Conservation (phyloP, 2,888 invertebrate species). For the Polyommatus iphigenia region DNA sequence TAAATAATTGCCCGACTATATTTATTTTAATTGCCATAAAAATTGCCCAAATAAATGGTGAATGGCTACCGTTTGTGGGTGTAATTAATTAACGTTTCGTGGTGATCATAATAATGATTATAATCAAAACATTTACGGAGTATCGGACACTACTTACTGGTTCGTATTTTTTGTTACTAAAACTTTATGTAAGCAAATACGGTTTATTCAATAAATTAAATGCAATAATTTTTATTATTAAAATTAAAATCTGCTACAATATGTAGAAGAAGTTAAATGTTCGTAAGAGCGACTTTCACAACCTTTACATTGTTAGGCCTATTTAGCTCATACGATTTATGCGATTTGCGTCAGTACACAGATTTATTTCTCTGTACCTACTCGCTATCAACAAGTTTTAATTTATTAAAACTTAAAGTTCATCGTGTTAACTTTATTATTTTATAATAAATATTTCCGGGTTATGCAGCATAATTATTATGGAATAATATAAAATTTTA, state of each 20-base stretch:
- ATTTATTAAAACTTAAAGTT: too few species aligned
- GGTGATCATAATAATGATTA: neutral
- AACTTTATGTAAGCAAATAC: neutral
- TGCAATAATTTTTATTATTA: neutral
- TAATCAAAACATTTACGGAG: neutral
- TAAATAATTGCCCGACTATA: neutral
- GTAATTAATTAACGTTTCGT: slow-evolving; percentile 7
- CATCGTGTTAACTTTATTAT: too few species aligned
- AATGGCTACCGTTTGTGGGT: neutral
- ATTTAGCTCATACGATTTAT: neutral
- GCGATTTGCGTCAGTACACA: neutral
- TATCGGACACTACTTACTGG: neutral
- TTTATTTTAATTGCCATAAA: slow-evolving; percentile 21
- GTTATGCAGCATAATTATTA: too few species aligned
- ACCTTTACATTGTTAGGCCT: neutral
- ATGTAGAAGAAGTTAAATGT: too few species aligned
- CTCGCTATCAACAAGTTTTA: too few species aligned
- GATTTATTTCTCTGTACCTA: neutral
- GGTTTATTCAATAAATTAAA: neutral
- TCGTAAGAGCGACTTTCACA: too few species aligned
- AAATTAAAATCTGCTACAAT: too few species aligned
- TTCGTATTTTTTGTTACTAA: neutral
- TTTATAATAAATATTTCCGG: too few species aligned
- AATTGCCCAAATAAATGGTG: neutral
- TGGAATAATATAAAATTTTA: too few species aligned